Evolutionary conservation across 2,888 invertebrate genomes (phyloP).

Genomic region (Stegophylla sp.): DNA sequence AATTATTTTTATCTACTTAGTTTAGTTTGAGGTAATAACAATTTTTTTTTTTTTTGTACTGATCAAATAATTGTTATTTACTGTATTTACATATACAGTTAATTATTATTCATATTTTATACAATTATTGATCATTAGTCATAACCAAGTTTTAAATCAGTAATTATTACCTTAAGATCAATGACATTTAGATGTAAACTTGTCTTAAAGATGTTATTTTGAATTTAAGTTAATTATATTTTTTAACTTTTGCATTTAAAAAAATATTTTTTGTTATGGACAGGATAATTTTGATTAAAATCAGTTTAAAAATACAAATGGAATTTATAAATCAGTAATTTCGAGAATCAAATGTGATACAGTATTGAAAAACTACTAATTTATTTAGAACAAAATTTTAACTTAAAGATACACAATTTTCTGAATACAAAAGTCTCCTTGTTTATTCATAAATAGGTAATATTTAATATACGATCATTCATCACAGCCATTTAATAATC

Average conservation of each 20-base stretch:
- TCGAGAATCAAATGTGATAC: no score
- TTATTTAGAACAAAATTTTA: background rate
- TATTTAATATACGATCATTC: background rate
- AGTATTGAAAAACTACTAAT: no score
- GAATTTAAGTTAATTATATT: no score
- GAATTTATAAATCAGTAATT: no score
- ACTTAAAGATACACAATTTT: slow-evolving; percentile 2
- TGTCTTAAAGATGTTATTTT: no score
- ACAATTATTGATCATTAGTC: background rate
- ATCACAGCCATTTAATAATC: background rate
- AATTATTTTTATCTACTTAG: background rate
- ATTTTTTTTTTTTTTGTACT: background rate
- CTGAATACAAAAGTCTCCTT: background rate
- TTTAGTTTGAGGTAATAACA: background rate
- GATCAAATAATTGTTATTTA: background rate
- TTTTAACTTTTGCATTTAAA: no score
- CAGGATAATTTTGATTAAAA: no score
- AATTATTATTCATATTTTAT: background rate
- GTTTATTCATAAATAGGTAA: background rate
- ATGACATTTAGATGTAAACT: no score
- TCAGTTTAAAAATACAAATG: no score
- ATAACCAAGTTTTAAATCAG: background rate
- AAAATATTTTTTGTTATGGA: no score
- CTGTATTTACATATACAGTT: no score
- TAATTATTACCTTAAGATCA: background rate